These are phyloP conservation scores for Gnathonemus echidnorhynchus DNA, from an alignment of 2,113 vertebrate genomes.

Conservation along the genomic window DNA sequence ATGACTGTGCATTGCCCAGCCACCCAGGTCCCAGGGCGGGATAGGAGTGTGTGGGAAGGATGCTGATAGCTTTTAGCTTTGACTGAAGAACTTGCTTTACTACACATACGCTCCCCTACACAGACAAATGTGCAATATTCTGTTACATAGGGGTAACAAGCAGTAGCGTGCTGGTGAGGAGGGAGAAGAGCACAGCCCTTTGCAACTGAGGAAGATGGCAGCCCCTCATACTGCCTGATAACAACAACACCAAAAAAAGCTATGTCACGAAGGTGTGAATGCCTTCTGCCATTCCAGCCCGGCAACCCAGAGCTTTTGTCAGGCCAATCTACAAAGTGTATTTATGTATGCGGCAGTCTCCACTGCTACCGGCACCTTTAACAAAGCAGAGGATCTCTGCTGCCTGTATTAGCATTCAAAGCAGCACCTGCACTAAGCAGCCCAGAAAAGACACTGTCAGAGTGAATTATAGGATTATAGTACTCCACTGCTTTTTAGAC, in stretches of 20 bases:
- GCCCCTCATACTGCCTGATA: not conserved
- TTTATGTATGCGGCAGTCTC: constrained; percentile 45
- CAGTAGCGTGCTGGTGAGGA: not conserved
- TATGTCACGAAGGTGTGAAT: not conserved
- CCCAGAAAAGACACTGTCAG: constrained; percentile 19
- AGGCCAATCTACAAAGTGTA: constrained; percentile 50
- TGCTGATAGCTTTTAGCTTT: not conserved
- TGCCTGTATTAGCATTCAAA: constrained; percentile 30
- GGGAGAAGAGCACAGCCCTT: not conserved
- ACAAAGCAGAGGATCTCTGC: constrained; percentile 51
- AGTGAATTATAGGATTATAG: constrained; percentile 33
- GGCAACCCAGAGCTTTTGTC: not conserved
- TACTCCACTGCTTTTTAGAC: not conserved
- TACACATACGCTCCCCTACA: not conserved
- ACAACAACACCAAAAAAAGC: constrained; percentile 7
- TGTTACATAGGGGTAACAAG: not conserved
- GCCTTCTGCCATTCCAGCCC: not conserved
- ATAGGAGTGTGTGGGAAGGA: not conserved
- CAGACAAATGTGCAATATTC: not conserved
- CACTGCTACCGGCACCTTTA: constrained; percentile 50
- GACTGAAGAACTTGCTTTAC: not conserved
- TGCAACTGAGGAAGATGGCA: not conserved
- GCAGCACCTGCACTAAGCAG: not conserved
- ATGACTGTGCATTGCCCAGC: constrained; percentile 1
- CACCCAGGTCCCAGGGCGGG: not conserved